Evolutionary conservation across 2,113 vertebrate genomes (phyloP), one percentile per base, ranked within the genome.

Genomic region (Xyliphius kryptos): DNA sequence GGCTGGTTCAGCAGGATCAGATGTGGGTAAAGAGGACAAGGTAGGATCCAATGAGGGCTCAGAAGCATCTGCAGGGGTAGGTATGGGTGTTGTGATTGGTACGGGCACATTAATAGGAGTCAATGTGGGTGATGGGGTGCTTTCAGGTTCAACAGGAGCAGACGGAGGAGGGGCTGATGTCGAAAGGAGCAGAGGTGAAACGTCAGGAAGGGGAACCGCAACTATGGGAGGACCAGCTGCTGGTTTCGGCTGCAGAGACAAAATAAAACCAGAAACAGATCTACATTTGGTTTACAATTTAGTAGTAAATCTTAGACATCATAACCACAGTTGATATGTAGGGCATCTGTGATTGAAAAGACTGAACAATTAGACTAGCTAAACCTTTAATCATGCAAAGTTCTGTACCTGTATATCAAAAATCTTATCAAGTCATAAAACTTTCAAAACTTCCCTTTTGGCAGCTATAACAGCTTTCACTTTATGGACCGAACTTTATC

Each of bases 221-320:
- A 61, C 60, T 13, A 56, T 53, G 37, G 60, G 53, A 50, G 53
- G 60, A 57, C 21, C 43, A 13, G 69, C 41, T 38, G 75, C 47
- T 56, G 77, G 51, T 83, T 87, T 88, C 15, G 80, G 72, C 85
- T 87, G 63, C 48, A 70, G 54, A 22, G 52, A 72, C 8, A 61
- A 67, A 70, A 67, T 4, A 63, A 2, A 46, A 46, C 12, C 43
- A 46, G 1, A 41, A 41, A 9, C 40, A 10, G 10, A 41, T 41
- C 40, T 12, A 14, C 13, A 2, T 14, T 41, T 10, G 13, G 10
- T 14, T 41, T 12, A 3, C 10, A 41, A 41, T 41, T 41, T 1
- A 5, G 10, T 41, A n/a, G n/a, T n/a, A n/a, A n/a, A n/a, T n/a
- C n/a, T n/a, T n/a, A n/a, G n/a, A n/a, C n/a, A n/a, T n/a, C n/a